phyloP scores from a whole-genome alignment of 2,797 vertebrate genomes.

The Pangasius mekongensis region DNA sequence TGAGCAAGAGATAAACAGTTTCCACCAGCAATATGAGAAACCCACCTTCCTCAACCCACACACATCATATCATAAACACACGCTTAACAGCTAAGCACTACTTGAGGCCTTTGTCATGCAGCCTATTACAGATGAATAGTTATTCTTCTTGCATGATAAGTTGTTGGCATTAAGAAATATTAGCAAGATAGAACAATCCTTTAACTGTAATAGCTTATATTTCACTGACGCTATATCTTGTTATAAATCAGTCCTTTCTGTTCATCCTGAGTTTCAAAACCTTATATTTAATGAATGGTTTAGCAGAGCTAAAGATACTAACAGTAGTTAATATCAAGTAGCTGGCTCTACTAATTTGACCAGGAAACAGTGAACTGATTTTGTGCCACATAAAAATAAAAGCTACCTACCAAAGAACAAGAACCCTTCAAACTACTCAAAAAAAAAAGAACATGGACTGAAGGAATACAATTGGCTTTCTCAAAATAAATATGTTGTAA shows the following conservation, averaged over 20 bases:
- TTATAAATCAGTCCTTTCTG: background rate
- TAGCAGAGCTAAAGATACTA: background rate
- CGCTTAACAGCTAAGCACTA: background rate
- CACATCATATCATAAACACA: constrained; percentile 34
- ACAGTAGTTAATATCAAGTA: background rate
- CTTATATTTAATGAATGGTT: background rate
- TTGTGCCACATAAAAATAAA: background rate
- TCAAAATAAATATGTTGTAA: background rate
- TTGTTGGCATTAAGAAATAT: background rate
- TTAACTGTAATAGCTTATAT: background rate
- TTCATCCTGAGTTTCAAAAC: background rate
- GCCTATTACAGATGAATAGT: background rate
- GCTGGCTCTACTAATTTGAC: background rate
- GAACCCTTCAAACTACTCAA: background rate
- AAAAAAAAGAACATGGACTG: background rate
- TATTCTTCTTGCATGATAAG: background rate
- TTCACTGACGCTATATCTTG: background rate
- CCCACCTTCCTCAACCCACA: constrained; percentile 17
- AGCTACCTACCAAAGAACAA: background rate
- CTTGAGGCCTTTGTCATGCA: background rate
- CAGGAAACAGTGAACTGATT: background rate
- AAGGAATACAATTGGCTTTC: background rate
- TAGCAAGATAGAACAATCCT: background rate
- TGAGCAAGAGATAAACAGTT: constrained; percentile 76
- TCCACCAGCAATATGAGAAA: constrained; percentile 46